phyloP scores from a whole-genome alignment of 2,797 vertebrate genomes.

The Merluccius polli region DNA sequence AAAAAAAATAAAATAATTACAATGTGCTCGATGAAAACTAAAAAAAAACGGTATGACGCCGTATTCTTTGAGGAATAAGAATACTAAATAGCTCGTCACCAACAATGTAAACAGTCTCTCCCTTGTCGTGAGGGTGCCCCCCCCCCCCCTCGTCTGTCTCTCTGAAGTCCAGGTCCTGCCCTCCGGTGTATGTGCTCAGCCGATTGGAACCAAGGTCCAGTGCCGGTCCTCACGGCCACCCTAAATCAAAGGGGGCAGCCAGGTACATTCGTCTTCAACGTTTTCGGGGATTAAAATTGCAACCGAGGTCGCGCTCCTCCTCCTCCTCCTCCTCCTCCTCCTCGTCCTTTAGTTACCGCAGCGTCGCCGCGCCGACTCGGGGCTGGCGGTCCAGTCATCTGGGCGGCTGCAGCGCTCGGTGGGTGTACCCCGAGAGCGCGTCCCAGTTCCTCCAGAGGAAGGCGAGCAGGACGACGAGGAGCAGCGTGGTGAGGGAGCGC shows the following conservation, averaged over 20 bases:
- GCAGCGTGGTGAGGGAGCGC: slow-evolving; percentile 90
- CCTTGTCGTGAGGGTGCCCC: slow-evolving; percentile 53
- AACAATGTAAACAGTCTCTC: slow-evolving; percentile 93
- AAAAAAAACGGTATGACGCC: slow-evolving; percentile 75
- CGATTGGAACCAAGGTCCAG: slow-evolving; percentile 7
- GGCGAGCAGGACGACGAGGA: slow-evolving; percentile 84
- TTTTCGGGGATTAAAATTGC: slow-evolving; percentile 10
- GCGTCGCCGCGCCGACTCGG: not conserved
- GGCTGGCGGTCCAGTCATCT: slow-evolving; percentile 71
- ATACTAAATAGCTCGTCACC: slow-evolving; percentile 57
- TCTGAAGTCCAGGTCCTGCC: slow-evolving; percentile 37
- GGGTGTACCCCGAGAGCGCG: slow-evolving; percentile 81
- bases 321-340: not conserved
- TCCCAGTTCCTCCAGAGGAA: slow-evolving; percentile 98
- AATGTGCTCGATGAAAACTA: slow-evolving; percentile 65
- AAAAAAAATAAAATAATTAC: slow-evolving; percentile 58
- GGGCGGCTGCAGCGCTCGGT: slow-evolving; percentile 80
- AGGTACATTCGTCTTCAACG: slow-evolving; percentile 32
- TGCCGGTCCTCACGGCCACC: slow-evolving; percentile 22
- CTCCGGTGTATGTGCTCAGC: slow-evolving; percentile 30
- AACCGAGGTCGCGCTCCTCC: slow-evolving; percentile 12
- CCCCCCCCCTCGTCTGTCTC: slow-evolving; percentile 12
- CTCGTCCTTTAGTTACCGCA: not conserved
- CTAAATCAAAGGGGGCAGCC: not conserved
- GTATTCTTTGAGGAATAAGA: slow-evolving; percentile 76